These are phyloP conservation scores for Platycheirus rosarum DNA, from an alignment of 2,888 invertebrate genomes.

Conservation along the genomic window DNA sequence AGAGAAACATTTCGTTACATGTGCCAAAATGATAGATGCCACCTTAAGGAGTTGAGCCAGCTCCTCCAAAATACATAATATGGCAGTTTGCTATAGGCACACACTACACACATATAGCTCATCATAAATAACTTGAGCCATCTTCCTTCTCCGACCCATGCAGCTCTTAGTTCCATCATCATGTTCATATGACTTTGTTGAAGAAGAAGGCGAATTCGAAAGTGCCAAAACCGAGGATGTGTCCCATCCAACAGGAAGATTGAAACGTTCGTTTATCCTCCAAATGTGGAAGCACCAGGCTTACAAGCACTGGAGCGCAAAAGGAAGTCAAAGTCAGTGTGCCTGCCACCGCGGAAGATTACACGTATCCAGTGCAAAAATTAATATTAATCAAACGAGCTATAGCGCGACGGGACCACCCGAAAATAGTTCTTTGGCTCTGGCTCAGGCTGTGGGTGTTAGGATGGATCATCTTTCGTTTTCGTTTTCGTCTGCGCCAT, in stretches of 20 bases:
- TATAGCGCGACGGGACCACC: conserved; percentile 71
- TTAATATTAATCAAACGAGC: conserved; percentile 73
- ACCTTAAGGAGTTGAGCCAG: conserved; percentile 50
- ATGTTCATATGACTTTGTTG: too few species aligned
- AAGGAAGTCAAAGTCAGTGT: conserved; percentile 70
- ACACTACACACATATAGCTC: conserved; percentile 18
- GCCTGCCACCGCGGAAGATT: conserved; percentile 59
- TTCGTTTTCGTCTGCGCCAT: conserved; percentile 20
- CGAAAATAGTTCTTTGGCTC: conserved; percentile 65
- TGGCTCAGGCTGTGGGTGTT: background rate
- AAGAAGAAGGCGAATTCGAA: too few species aligned
- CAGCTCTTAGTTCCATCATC: too few species aligned
- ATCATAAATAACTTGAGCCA: conserved; percentile 67
- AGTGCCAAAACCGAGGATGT: background rate
- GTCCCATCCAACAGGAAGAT: conserved; percentile 44
- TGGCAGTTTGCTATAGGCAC: conserved; percentile 25
- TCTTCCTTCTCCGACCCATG: conserved; percentile 12
- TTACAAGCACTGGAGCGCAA: conserved; percentile 49
- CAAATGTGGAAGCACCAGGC: conserved; percentile 44
- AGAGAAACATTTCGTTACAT: conserved; percentile 67
- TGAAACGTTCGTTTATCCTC: conserved; percentile 66
- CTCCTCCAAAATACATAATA: conserved; percentile 9
- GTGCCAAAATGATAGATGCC: conserved; percentile 72
- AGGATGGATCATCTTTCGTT: conserved; percentile 41
- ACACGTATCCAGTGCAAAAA: conserved; percentile 68